phyloP scores from a whole-genome alignment of 1,140 invertebrate genomes.

The Listronotus bonariensis region DNA sequence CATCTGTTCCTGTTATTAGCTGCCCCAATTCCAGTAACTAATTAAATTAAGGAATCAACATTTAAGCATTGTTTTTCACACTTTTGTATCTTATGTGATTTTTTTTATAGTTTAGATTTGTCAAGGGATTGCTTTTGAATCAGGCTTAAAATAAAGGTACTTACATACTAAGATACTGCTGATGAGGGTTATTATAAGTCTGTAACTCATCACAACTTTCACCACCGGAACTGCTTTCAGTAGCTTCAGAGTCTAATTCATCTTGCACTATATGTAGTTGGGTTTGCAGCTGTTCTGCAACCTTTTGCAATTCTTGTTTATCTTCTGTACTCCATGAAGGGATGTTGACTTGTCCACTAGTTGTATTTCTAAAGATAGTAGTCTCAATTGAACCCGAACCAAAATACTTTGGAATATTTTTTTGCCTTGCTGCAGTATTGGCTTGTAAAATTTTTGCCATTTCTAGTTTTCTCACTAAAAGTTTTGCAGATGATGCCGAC shows the following conservation, averaged over 20 bases:
- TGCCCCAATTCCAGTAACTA: too few relatives aligned
- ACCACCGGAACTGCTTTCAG: slow-evolving; percentile 89
- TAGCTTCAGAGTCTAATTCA: slow-evolving; percentile 88
- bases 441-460: slow-evolving; percentile 54
- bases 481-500: slow-evolving; percentile 61
- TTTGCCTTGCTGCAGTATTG: slow-evolving; percentile 44
- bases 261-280: slow-evolving; percentile 73
- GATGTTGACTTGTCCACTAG: slow-evolving; percentile 57
- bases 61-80: too few relatives aligned
- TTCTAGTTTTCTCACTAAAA: slow-evolving; percentile 61
- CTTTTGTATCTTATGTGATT: too few relatives aligned
- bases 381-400: slow-evolving; percentile 65
- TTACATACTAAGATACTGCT: slow-evolving; percentile 77
- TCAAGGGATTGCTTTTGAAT: too few relatives aligned
- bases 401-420: slow-evolving; percentile 61
- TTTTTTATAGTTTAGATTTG: background rate
- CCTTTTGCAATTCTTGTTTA: slow-evolving; percentile 64
- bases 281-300: slow-evolving; percentile 69
- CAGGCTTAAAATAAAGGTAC: slow-evolving; percentile 52
- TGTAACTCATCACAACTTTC: slow-evolving; percentile 92
- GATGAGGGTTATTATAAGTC: slow-evolving; percentile 74
- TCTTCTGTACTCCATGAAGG: slow-evolving; percentile 58
- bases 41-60: too few relatives aligned
- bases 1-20: too few relatives aligned
- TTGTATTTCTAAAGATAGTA: slow-evolving; percentile 37